Evolutionary conservation across 2,113 vertebrate species (phyloP).

Genomic region (Vireo altiloquus): DNA sequence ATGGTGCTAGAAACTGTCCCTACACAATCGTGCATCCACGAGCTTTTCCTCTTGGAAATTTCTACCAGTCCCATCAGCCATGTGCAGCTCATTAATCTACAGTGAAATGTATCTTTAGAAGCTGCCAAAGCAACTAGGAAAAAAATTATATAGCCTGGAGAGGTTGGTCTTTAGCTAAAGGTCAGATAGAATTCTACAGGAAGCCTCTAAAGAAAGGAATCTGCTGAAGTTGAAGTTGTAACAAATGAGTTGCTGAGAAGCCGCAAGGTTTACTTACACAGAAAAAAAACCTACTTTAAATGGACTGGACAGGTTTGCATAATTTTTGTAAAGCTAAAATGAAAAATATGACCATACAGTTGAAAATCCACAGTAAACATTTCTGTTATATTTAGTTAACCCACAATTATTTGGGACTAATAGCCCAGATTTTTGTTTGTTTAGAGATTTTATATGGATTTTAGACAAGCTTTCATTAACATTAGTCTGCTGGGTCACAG

Average conservation of each 20-base stretch:
- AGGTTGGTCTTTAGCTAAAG: constrained; percentile 50
- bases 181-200: constrained; percentile 51
- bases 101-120: constrained; percentile 35
- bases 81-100: constrained; percentile 51
- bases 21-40: background rate
- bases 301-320: background rate
- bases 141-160: constrained; percentile 24
- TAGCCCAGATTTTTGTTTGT: background rate
- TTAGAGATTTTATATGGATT: background rate
- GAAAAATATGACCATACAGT: background rate
- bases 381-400: background rate
- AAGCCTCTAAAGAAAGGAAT: constrained; percentile 57
- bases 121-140: constrained; percentile 30
- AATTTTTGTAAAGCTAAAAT: background rate
- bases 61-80: constrained; percentile 40
- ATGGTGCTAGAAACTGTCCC: constrained; percentile 41
- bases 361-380: background rate
- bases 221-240: constrained; percentile 37
- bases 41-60: constrained; percentile 43
- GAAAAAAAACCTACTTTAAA: background rate
- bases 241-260: constrained; percentile 29
- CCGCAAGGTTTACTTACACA: background rate
- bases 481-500: background rate
- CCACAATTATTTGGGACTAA: background rate
- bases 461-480: background rate